Conservation (phyloP, 2,797 vertebrate species). For the Discoglossus pictus region DNA sequence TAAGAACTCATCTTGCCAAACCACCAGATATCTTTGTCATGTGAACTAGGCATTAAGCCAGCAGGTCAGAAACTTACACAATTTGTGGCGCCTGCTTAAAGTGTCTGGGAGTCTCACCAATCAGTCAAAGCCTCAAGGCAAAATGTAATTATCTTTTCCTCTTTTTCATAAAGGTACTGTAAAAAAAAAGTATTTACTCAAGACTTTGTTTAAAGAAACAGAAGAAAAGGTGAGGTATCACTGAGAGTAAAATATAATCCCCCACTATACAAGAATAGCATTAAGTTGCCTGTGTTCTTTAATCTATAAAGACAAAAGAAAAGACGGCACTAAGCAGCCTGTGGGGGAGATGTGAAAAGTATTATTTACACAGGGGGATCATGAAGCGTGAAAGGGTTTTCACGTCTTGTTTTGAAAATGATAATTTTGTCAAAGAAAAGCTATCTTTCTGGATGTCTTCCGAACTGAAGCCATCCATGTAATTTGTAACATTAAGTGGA, state of each 20-base stretch:
- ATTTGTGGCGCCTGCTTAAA: constrained; percentile 73
- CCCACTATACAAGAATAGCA: constrained; percentile 32
- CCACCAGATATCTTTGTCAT: constrained; percentile 69
- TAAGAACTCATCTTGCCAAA: constrained; percentile 65
- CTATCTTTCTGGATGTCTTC: constrained; percentile 36
- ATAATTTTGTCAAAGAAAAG: constrained; percentile 35
- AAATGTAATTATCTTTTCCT: constrained; percentile 69
- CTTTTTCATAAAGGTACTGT: constrained; percentile 55
- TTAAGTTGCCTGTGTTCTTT: constrained; percentile 28
- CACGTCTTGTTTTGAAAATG: constrained; percentile 11
- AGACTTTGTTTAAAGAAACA: constrained; percentile 43
- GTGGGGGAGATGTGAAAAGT: constrained; percentile 8
- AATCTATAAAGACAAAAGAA: constrained; percentile 9
- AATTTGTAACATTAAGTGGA: constrained; percentile 48
- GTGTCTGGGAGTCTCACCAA: constrained; percentile 70
- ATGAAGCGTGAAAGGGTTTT: constrained; percentile 24
- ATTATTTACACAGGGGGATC: constrained; percentile 22
- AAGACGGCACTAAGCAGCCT: neutral
- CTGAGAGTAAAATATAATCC: constrained; percentile 49
- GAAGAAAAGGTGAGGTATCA: constrained; percentile 40
- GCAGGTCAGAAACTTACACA: constrained; percentile 72
- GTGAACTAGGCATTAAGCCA: constrained; percentile 71
- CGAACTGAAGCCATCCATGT: constrained; percentile 39
- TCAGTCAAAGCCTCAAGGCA: constrained; percentile 69
- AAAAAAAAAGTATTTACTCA: constrained; percentile 53